Conservation (phyloP, 2,113 vertebrate species). For the Muscicapa adusta region DNA sequence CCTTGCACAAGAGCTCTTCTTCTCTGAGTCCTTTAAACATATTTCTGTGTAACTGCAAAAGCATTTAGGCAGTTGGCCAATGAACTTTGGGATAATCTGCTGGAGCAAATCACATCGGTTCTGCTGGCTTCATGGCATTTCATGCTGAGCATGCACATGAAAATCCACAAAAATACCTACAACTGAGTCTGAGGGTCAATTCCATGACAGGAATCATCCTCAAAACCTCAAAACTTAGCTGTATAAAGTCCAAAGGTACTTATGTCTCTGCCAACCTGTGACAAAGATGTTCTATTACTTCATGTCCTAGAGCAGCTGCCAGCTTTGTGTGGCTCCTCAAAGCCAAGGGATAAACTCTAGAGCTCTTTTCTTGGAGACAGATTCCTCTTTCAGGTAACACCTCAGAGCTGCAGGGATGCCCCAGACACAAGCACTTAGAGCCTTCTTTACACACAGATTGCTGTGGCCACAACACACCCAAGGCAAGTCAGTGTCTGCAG, state of each 20-base stretch:
- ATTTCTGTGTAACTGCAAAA: neutral
- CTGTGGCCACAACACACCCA: neutral
- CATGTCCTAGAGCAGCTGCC: neutral
- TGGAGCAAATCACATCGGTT: neutral
- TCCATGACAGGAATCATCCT: neutral
- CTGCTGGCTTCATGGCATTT: neutral
- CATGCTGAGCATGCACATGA: neutral
- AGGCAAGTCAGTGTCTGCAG: neutral
- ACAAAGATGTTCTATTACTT: neutral
- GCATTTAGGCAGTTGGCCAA: neutral
- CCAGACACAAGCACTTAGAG: neutral
- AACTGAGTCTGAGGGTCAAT: neutral
- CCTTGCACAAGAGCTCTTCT: neutral
- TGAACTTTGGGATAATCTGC: neutral
- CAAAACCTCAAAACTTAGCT: neutral
- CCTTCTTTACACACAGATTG: neutral
- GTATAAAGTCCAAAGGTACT: neutral
- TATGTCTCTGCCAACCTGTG: neutral
- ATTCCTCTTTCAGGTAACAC: neutral
- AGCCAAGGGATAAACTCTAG: neutral
- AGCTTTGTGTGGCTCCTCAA: neutral
- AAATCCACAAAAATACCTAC: neutral
- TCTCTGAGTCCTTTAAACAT: neutral
- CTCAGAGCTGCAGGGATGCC: neutral
- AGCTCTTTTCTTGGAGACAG: neutral